Conservation (phyloP, 1,140 invertebrate species). For the Sycophila sp. region DNA sequence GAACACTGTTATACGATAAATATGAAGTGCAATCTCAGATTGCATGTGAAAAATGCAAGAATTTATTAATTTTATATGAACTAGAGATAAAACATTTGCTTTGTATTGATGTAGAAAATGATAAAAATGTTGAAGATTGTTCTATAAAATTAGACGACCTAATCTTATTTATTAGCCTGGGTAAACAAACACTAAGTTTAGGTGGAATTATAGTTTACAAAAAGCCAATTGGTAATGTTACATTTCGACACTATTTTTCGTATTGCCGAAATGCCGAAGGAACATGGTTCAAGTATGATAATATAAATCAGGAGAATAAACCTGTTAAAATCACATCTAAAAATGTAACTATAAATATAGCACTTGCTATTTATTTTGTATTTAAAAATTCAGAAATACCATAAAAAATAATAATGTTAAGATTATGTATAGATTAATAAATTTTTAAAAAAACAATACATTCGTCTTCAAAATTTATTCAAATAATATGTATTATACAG, state of each 20-base stretch:
- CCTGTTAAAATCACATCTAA: neutral
- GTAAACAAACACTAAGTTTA: neutral
- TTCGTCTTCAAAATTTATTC: no score
- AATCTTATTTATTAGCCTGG: neutral
- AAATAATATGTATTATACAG: no score
- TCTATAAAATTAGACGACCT: neutral
- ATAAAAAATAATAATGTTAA: no score
- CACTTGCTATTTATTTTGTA: neutral
- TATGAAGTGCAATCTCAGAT: neutral
- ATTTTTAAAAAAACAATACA: no score
- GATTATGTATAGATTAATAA: no score
- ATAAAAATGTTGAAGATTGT: neutral
- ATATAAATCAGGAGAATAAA: neutral
- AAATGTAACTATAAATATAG: neutral
- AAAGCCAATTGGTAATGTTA: neutral
- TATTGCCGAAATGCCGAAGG: neutral
- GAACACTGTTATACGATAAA: neutral
- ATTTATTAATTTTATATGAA: neutral
- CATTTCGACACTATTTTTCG: neutral
- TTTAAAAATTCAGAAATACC: neutral
- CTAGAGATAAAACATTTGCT: neutral
- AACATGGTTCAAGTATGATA: neutral
- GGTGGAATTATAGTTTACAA: neutral
- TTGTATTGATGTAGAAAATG: neutral
- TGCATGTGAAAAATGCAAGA: neutral